Conservation (phyloP, 2,797 vertebrate species). For the Phaenicophaeus curvirostris region DNA sequence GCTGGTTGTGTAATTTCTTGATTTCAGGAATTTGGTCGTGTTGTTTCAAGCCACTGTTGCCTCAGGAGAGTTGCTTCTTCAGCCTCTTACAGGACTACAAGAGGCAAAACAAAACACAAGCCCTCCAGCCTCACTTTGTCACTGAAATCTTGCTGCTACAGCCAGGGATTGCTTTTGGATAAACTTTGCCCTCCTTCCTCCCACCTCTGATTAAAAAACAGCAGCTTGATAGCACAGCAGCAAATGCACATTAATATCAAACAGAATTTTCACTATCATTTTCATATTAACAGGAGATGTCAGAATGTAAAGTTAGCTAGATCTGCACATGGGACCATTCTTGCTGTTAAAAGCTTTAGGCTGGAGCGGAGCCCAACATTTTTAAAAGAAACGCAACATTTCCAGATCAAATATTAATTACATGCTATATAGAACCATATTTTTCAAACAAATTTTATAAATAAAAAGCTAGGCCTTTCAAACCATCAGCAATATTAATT, state of each 20-base stretch:
- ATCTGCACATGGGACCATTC: slow-evolving; percentile 41
- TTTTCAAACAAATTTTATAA: slow-evolving; percentile 59
- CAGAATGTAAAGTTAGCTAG: slow-evolving; percentile 3
- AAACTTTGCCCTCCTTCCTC: slow-evolving; percentile 9
- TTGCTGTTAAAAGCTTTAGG: slow-evolving; percentile 58
- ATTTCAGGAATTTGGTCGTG: not conserved
- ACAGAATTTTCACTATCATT: slow-evolving; percentile 45
- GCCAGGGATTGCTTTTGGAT: not conserved
- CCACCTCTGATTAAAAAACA: slow-evolving; percentile 26
- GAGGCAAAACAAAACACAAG: not conserved
- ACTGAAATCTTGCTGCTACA: not conserved
- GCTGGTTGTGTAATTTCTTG: not conserved
- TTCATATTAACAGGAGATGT: slow-evolving; percentile 15
- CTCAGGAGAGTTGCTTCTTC: not conserved
- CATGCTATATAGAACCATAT: slow-evolving; percentile 59
- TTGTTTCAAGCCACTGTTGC: not conserved
- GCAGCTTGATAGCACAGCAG: slow-evolving; percentile 24
- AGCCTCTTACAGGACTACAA: not conserved
- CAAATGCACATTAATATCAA: slow-evolving; percentile 48
- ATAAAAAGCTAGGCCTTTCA: slow-evolving; percentile 62
- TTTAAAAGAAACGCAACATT: slow-evolving; percentile 56
- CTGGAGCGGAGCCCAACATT: slow-evolving; percentile 24
- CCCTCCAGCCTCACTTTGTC: not conserved
- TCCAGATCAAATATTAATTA: slow-evolving; percentile 62
- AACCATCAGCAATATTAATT: slow-evolving; percentile 59